phyloP scores from a whole-genome alignment of 1,140 invertebrate genomes.

The Streblospio benedicti region DNA sequence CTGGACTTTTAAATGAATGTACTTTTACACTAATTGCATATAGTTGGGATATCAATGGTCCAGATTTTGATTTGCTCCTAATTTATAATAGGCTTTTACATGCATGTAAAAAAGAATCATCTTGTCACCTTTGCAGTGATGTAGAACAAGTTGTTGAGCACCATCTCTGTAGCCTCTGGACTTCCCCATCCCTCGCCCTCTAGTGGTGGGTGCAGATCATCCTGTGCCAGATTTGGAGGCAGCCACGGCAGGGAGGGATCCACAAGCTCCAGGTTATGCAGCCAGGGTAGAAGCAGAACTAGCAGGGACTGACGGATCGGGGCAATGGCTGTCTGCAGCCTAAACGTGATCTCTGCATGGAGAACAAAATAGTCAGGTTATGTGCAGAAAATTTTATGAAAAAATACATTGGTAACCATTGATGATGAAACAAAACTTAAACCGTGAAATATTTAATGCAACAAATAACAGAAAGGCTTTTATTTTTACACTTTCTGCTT shows the following conservation, averaged over 20 bases:
- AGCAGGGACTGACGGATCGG: slow-evolving; percentile 80
- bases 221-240: slow-evolving; percentile 39
- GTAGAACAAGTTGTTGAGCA: slow-evolving; percentile 96
- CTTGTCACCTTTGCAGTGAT: slow-evolving; percentile 91
- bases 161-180: slow-evolving; percentile 96
- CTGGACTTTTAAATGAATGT: too few species aligned
- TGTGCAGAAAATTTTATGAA: background rate
- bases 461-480: too few species aligned
- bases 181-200: slow-evolving; percentile 90
- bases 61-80: too few species aligned
- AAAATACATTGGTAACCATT: background rate
- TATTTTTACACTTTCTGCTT: too few species aligned
- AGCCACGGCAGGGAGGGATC: slow-evolving; percentile 86
- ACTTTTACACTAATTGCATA: too few species aligned
- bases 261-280: slow-evolving; percentile 96
- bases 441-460: too few species aligned
- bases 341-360: slow-evolving; percentile 89
- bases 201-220: slow-evolving; percentile 33
- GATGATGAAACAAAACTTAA: background rate
- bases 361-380: slow-evolving; percentile 10
- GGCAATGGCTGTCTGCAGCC: slow-evolving; percentile 88
- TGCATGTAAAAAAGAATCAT: too few species aligned
- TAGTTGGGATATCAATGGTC: too few species aligned
- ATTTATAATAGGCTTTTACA: too few species aligned
- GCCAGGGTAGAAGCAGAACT: slow-evolving; percentile 89